Conservation (phyloP, 2,113 vertebrate species). For the Calypte anna region DNA sequence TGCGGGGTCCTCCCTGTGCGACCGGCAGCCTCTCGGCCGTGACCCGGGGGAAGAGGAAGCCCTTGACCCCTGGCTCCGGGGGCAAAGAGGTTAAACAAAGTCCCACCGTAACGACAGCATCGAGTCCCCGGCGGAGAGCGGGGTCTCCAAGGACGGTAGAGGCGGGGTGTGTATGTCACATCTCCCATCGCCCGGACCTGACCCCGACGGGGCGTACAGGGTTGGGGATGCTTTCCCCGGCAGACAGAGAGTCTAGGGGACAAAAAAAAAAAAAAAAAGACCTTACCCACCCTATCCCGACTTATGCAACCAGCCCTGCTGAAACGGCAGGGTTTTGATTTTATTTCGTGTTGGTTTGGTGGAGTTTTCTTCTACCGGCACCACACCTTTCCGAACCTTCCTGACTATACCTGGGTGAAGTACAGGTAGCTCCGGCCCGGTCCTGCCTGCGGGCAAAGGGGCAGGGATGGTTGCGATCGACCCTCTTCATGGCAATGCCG, state of each 20-base stretch:
- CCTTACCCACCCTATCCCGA: background rate
- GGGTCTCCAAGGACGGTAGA: background rate
- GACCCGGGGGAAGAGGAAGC: constrained; percentile 39
- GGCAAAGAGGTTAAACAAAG: constrained; percentile 65
- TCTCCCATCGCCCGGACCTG: background rate
- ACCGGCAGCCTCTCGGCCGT: background rate
- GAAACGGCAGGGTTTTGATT: background rate
- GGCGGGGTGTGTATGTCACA: too few species aligned
- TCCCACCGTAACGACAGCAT: constrained; percentile 24
- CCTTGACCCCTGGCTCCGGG: constrained; percentile 59
- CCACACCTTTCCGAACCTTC: background rate
- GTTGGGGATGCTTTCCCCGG: background rate
- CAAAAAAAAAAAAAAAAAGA: background rate
- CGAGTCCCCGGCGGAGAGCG: background rate
- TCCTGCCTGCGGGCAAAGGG: background rate
- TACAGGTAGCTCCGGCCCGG: background rate
- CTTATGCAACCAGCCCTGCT: background rate
- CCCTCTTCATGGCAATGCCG: background rate
- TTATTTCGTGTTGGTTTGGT: background rate
- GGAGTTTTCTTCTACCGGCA: background rate
- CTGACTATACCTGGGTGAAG: background rate
- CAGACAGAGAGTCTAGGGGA: background rate
- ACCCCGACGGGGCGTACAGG: constrained; percentile 27
- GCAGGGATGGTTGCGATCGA: background rate
- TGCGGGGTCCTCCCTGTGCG: background rate